Evolutionary conservation across 2,797 vertebrate genomes (phyloP), one percentile per base, ranked within the genome.

Genomic region (Microcaecilia unicolor): DNA sequence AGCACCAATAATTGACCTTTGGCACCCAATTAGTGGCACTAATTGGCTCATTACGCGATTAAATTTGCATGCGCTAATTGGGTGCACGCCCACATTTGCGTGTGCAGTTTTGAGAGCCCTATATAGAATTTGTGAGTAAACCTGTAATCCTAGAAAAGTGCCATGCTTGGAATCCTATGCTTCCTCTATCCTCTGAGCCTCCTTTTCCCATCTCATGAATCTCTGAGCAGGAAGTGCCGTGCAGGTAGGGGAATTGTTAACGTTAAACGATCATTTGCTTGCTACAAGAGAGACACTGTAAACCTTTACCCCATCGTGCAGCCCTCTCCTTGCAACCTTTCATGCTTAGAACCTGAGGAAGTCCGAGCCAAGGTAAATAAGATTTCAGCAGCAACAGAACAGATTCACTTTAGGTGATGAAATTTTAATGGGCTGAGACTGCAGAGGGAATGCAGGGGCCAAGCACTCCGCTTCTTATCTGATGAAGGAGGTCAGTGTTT

Each of bases 391-490:
- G 72, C 54, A 46, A 64, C 44, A 72, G 67, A 64, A 63, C 66
- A 81, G 76, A 70, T 73, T 78, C 78, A 71, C 58, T 72, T 70
- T 71, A 70, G 63, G 59, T 60, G 60, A 80, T 81, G 81, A 81
- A 83, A 87, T 81, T 85, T 84, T 90, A 79, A 87, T 83, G 81
- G 61, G 62, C 54, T 49, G 61, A 51, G 57, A 67, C 64, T 72
- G 71, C 74, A 41, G 41, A 53, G 40, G 48, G 49, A 64, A 48
- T 8, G 29, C 56, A 55, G 62, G n/a, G 65, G 74, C 64, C 60
- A 41, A 49, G 62, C 61, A 56, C 62, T 6, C 55, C 59, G 48
- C 65, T 63, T 70, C 64, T 80, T 72, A 67, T 76, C 72, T 78
- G 67, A 70, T 54, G 51, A 71, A 70, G 62, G 64, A 67, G 64